Evolutionary conservation across 2,888 invertebrate genomes (phyloP).

Genomic region (Taenaris catops): DNA sequence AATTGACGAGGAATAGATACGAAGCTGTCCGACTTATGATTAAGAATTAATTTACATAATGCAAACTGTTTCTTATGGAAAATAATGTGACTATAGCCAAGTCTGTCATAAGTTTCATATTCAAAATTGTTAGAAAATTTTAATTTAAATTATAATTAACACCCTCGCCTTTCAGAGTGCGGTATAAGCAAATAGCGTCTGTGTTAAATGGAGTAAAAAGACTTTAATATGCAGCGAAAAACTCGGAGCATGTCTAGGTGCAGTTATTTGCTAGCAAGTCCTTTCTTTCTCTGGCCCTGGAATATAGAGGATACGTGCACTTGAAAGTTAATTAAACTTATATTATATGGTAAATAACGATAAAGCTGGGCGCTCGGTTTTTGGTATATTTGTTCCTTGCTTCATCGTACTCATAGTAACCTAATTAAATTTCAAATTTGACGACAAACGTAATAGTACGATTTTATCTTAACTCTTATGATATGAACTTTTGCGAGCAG

Average conservation of each 20-base stretch:
- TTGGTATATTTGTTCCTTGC: slow-evolving; percentile 26
- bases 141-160: slow-evolving; percentile 45
- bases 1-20: too few relatives aligned
- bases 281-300: slow-evolving; percentile 38
- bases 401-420: background rate
- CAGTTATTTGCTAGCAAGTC: slow-evolving; percentile 46
- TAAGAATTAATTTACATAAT: too few relatives aligned
- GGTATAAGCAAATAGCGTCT: slow-evolving; percentile 32
- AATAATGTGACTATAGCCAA: too few relatives aligned
- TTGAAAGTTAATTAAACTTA: slow-evolving; percentile 69
- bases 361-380: slow-evolving; percentile 30
- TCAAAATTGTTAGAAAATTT: slow-evolving; percentile 19
- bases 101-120: too few relatives aligned
- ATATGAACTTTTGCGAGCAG: too few relatives aligned
- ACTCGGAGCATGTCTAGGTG: slow-evolving; percentile 30
- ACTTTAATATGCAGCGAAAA: slow-evolving; percentile 46
- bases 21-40: too few relatives aligned
- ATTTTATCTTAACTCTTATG: too few relatives aligned
- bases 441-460: too few relatives aligned
- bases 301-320: slow-evolving; percentile 56
- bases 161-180: slow-evolving; percentile 30
- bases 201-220: slow-evolving; percentile 39
- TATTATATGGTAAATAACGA: slow-evolving; percentile 47
- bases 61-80: too few relatives aligned
- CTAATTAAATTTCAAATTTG: too few relatives aligned